Evolutionary conservation across 2,113 vertebrate genomes (phyloP).

Genomic region (Telmatochromis bifrenatus): DNA sequence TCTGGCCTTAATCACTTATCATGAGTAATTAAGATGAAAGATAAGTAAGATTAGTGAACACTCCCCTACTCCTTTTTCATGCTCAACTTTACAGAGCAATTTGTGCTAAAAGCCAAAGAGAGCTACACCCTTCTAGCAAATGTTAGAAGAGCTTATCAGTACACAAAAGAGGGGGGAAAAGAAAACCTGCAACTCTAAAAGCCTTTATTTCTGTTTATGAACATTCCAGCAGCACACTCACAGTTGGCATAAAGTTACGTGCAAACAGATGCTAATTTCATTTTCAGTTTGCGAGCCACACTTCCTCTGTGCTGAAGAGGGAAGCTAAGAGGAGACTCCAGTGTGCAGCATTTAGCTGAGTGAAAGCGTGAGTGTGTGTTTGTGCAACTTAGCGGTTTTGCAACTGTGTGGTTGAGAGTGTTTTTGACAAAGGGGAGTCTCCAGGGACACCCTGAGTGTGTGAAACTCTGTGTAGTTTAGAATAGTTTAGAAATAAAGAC

Average conservation of each 20-base stretch:
- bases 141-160: neutral
- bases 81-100: neutral
- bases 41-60: neutral
- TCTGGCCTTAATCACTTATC: neutral
- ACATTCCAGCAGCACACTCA: neutral
- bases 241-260: neutral
- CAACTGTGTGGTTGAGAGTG: conserved; percentile 36
- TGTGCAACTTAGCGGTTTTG: conserved; percentile 46
- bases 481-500: neutral
- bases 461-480: neutral
- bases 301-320: conserved; percentile 63
- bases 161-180: fast-evolving
- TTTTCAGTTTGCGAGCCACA: conserved; percentile 56
- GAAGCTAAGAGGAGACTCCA: conserved; percentile 68
- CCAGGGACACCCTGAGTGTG: conserved; percentile 59
- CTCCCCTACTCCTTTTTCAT: neutral
- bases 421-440: conserved; percentile 59
- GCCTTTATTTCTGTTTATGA: neutral
- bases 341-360: neutral
- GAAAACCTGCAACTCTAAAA: neutral
- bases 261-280: conserved; percentile 46
- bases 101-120: neutral
- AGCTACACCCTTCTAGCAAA: neutral
- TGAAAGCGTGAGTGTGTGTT: conserved; percentile 22
- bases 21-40: neutral